Conservation (phyloP, 2,888 invertebrate species). For the Andricus quercusramuli region DNA sequence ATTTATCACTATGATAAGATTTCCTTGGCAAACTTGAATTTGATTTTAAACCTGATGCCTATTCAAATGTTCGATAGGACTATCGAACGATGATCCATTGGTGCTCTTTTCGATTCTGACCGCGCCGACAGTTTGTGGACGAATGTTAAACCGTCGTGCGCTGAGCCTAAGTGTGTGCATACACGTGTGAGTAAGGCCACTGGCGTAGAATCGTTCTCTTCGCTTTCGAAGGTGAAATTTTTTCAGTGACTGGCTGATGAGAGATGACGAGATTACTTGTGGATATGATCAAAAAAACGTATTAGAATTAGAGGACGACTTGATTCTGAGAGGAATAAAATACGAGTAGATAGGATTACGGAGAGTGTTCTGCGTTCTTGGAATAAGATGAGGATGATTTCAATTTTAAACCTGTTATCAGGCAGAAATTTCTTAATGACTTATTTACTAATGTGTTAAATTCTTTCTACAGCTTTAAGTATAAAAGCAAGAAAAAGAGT, state of each 20-base stretch:
- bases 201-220: slow-evolving; percentile 27
- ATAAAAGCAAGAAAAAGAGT: neutral
- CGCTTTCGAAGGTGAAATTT: slow-evolving; percentile 33
- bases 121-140: slow-evolving; percentile 55
- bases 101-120: slow-evolving; percentile 22
- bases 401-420: slow-evolving; percentile 12
- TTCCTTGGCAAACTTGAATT: neutral
- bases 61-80: slow-evolving; percentile 17
- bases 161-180: slow-evolving; percentile 43
- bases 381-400: slow-evolving; percentile 3
- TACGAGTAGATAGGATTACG: neutral
- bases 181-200: slow-evolving; percentile 26
- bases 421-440: neutral
- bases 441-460: neutral
- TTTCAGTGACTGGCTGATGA: slow-evolving; percentile 20
- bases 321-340: slow-evolving; percentile 4
- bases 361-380: neutral
- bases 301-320: slow-evolving; percentile 12
- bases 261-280: slow-evolving; percentile 12
- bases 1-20: neutral
- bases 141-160: slow-evolving; percentile 53
- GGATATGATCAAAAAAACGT: slow-evolving; percentile 13
- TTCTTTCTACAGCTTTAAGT: neutral
- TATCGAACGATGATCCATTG: slow-evolving; percentile 28
- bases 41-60: neutral